Base-by-base conservation (phyloP, 1,140 invertebrate genomes). In the Bemisia tabaci region DNA sequence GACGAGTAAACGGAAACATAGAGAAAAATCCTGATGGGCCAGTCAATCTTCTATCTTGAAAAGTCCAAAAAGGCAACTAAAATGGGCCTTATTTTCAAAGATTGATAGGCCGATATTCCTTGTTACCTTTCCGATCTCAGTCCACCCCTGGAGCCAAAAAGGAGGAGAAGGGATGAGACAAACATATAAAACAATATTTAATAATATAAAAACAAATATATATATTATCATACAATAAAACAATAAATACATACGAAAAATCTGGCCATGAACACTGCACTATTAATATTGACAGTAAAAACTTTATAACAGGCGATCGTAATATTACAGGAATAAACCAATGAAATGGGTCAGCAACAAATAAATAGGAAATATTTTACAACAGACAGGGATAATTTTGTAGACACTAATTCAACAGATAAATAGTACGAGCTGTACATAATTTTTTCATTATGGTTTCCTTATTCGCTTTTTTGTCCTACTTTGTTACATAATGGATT, bases 161-260 rank as follows among this genome's bases (percentile, higher is more conserved):
- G n/a, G n/a, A n/a, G n/a, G n/a, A n/a, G n/a, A n/a, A n/a, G n/a
- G n/a, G n/a, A n/a, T n/a, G 33, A 17, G 33, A 48, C 33, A 17
- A 48, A 48, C 33, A 48, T 17, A 48, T 17, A 48, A 17, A 9
- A 48, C 5, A 48, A 48, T 48, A n/a, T 48, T 48, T 17, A 48
- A 48, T 48, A 48, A 48, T 48, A 48, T 48, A 48, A 48, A 48
- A 48, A 48, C 33, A 48, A 48, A 48, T 48, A 48, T 48, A 48
- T 48, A 48, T 48, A 48, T 48, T 48, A 9, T 48, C 17, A 48
- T 48, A 48, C 33, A 48, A 48, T 48, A 48, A 48, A 48, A 48
- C 17, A 48, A 48, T 48, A 48, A 48, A 9, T 48, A 48, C 33
- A 48, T 9, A 48, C 17, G 33, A 48, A 48, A 48, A 48, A 48